Conservation (phyloP, 2,797 vertebrate genomes). For the Prionace glauca region DNA sequence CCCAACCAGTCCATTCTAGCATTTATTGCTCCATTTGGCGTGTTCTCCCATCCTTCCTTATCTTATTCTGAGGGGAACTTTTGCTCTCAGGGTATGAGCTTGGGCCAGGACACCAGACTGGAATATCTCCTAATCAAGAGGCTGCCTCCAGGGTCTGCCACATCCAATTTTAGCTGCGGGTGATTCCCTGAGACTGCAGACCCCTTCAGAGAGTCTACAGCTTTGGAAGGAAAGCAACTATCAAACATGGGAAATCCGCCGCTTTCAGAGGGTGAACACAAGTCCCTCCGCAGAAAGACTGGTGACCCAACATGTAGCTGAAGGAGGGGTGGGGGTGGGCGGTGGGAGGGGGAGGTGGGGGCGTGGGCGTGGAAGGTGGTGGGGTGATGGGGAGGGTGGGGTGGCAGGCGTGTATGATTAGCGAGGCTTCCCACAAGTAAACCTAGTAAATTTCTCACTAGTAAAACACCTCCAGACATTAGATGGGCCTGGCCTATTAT, state of each 20-base stretch:
- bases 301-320: too few species aligned
- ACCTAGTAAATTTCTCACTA: too few species aligned
- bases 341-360: too few species aligned
- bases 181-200: neutral
- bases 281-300: neutral
- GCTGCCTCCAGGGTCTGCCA: too few species aligned
- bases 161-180: neutral
- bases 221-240: neutral
- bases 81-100: neutral
- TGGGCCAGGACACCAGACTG: too few species aligned
- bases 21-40: neutral
- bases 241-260: neutral
- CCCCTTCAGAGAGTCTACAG: neutral
- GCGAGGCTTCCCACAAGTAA: too few species aligned
- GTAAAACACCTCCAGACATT: neutral
- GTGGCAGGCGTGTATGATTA: too few species aligned
- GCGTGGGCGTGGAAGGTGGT: too few species aligned
- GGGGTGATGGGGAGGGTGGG: too few species aligned
- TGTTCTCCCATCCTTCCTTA: neutral
- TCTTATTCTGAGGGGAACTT: neutral
- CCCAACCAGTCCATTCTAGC: too few species aligned
- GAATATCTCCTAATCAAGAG: neutral
- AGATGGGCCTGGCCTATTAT: neutral
- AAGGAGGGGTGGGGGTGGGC: too few species aligned
- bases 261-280: neutral